Evolutionary conservation across 2,113 vertebrate genomes (phyloP), one percentile per base, ranked within the genome.

Genomic region (Alligator sinensis): DNA sequence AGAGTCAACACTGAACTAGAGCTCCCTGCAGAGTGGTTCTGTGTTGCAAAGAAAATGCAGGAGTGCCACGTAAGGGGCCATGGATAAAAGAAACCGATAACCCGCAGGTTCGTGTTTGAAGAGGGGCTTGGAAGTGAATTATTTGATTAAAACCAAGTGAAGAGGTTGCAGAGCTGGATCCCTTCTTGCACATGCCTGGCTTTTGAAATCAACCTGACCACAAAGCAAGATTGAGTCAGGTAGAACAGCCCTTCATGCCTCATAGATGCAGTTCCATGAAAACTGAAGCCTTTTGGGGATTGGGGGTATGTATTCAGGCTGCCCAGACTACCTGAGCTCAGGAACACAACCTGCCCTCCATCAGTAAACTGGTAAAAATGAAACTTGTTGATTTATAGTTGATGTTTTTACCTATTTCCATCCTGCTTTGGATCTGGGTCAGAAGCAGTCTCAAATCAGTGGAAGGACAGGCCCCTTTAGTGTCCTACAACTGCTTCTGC

Each of bases 401-500:
- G 88, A 77, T 58, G 64, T 62, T 94, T 84, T 58, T n/a, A 87
- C 30, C 58, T 87, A 47, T 75, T 93, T 92, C 70, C 63, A 58
- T 90, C 92, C 62, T 80, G 72, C 74, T 91, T 84, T n/a, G 12
- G 47, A 12, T 24, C 10, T 21, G 87, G 84, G 77, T 47, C 19
- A 87, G 75, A 55, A 70, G 81, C 75, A 78, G 11, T 58, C 62
- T 84, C 21, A 57, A 68, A 84, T 75, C 1, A 86, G 17, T 82
- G 34, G 90, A 34, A 77, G 47, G 89, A 78, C 30, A 82, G 16
- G 16, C 18, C 57, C 89, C 11, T 17, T 0, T 88, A 83, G 34
- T 89, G 85, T 91, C 87, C 93, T 85, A 93, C 92, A 84, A 84
- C 84, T 55, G 24, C 27, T 66, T 83, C 94, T 61, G 76, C 92